Percentiles rank a stretch among this genome's conserved stretches.
Conservation (phyloP, 2,797 vertebrate species). For the Bucorvus abyssinicus region DNA sequence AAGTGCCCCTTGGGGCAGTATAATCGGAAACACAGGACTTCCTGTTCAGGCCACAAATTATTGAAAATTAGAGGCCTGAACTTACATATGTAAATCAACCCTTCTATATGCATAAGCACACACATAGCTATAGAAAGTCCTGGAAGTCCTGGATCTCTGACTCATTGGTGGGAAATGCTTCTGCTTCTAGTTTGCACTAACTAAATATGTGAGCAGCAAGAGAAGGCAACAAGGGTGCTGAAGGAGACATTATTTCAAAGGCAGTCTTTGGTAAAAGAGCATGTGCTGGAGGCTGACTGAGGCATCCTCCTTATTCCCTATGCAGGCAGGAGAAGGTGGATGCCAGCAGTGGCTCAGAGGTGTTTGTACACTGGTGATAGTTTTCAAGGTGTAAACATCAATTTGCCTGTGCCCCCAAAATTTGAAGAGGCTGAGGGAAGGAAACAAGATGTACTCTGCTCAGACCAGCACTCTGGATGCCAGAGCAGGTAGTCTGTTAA, state of each 20-base stretch:
- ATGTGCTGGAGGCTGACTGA: background rate
- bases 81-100: background rate
- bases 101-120: background rate
- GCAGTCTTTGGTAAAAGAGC: background rate
- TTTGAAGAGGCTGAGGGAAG: background rate
- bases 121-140: background rate
- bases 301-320: background rate
- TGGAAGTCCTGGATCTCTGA: background rate
- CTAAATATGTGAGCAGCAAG: background rate
- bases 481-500: background rate
- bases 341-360: background rate
- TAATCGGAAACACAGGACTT: background rate
- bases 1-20: background rate
- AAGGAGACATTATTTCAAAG: background rate
- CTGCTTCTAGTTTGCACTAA: background rate
- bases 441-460: background rate
- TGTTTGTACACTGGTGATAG: rapidly evolving
- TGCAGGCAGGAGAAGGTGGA: background rate
- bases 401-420: background rate
- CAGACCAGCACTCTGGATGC: rapidly evolving
- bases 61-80: background rate
- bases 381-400: background rate
- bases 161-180: background rate
- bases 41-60: background rate
- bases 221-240: background rate